A percentile compares a stretch with the other conserved stretches of the same genome.
Conservation (phyloP, 2,113 vertebrate genomes). For the Epinephelus fuscoguttatus region DNA sequence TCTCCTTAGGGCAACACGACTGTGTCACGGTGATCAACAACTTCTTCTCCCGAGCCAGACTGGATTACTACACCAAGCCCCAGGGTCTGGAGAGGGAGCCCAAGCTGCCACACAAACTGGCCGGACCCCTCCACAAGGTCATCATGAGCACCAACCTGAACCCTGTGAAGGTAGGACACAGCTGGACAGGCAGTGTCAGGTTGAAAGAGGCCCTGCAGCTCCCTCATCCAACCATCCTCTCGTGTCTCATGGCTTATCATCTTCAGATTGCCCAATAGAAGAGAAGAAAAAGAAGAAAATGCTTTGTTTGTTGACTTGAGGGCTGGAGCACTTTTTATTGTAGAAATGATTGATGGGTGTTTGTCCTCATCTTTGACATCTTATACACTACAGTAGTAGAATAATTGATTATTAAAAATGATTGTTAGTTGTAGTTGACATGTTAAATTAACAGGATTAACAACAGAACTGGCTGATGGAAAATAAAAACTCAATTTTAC, state of each 20-base stretch:
- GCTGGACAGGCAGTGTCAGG: fast-evolving
- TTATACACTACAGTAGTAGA: neutral
- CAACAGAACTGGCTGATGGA: neutral
- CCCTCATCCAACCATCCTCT: neutral
- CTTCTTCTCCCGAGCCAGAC: conserved; percentile 94
- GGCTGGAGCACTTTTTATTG: neutral
- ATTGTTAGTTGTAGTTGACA: neutral
- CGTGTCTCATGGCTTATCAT: no score
- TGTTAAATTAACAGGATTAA: neutral
- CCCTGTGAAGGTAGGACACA: conserved; percentile 91
- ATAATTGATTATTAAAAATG: neutral
- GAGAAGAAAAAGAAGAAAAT: no score
- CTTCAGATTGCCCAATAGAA: no score
- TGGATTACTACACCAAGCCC: conserved; percentile 95
- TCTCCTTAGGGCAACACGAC: conserved; percentile 93
- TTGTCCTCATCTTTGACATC: neutral
- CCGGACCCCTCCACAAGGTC: conserved; percentile 95
- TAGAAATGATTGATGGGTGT: neutral
- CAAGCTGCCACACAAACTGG: conserved; percentile 92
- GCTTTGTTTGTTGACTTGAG: no score
- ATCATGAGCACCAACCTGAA: conserved; percentile 98
- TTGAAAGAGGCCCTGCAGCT: neutral
- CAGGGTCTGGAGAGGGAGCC: conserved; percentile 97
- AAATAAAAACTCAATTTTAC: neutral
- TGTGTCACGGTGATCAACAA: conserved; percentile 99